phyloP scores from a whole-genome alignment of 1,140 invertebrate species.

The Nephotettix cincticeps region DNA sequence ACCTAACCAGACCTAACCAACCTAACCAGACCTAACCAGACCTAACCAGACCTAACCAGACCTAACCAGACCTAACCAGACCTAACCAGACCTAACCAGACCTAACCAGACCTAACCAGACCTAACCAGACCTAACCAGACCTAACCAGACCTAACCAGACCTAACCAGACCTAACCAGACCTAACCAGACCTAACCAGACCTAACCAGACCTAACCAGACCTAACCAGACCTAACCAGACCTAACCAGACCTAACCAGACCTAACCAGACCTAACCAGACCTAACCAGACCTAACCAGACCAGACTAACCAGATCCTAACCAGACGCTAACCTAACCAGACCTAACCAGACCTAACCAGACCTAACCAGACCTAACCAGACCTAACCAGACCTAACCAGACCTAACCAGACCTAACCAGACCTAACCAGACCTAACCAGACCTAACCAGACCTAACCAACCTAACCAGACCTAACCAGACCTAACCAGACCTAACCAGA shows the following conservation, averaged over 20 bases:
- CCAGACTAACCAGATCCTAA: not conserved
- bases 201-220: not conserved
- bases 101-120: not conserved
- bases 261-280: conserved; percentile 23
- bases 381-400: conserved; percentile 20
- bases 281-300: not conserved
- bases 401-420: conserved; percentile 22
- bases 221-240: not conserved
- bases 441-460: conserved; percentile 23
- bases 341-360: conserved; percentile 1
- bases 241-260: conserved; percentile 12
- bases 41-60: not conserved
- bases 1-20: no score
- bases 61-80: not conserved
- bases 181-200: not conserved
- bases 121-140: not conserved
- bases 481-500: not conserved
- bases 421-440: conserved; percentile 23
- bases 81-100: not conserved
- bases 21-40: not conserved
- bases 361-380: conserved; percentile 22
- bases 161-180: not conserved
- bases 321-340: not conserved
- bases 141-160: not conserved
- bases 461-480: no score